Conservation (phyloP, 1,140 invertebrate genomes). For the Trigoniulus corallinus region DNA sequence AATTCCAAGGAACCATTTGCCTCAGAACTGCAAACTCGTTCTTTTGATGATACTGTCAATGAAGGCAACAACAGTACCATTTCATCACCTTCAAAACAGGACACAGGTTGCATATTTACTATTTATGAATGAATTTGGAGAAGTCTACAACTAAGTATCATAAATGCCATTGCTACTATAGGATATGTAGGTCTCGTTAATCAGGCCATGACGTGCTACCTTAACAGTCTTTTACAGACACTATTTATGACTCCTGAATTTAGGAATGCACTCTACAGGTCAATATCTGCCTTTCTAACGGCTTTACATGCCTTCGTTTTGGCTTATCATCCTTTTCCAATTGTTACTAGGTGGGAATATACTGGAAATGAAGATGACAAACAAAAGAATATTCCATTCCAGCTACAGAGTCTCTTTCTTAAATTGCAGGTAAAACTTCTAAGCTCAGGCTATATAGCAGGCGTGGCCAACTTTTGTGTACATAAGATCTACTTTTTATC, state of each 20-base stretch:
- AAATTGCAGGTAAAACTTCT: conserved; percentile 49
- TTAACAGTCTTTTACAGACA: conserved; percentile 77
- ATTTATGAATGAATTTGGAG: neutral
- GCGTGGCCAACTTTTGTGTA: too few relatives aligned
- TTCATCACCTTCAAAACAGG: neutral
- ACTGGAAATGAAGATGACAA: conserved; percentile 40
- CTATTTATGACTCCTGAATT: conserved; percentile 92
- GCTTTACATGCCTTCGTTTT: conserved; percentile 2
- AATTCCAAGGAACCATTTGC: neutral
- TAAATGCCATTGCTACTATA: conserved; percentile 13
- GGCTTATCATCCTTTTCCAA: neutral
- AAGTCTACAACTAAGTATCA: neutral
- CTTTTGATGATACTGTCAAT: neutral
- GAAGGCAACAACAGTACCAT: neutral
- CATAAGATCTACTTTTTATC: too few relatives aligned
- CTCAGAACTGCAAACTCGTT: neutral
- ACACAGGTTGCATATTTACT: neutral
- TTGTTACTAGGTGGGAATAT: conserved; percentile 46
- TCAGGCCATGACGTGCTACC: conserved; percentile 86
- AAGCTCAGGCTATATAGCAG: too few relatives aligned
- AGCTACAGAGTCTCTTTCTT: conserved; percentile 74
- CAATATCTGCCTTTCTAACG: conserved; percentile 7
- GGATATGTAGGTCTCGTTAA: conserved; percentile 77
- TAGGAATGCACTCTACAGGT: conserved; percentile 69
- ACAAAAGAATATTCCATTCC: conserved; percentile 61